Percentiles rank a stretch among this genome's conserved stretches.
Conservation (phyloP, 64 coral and sea anemone genomes). For the Montipora efflorescens region DNA sequence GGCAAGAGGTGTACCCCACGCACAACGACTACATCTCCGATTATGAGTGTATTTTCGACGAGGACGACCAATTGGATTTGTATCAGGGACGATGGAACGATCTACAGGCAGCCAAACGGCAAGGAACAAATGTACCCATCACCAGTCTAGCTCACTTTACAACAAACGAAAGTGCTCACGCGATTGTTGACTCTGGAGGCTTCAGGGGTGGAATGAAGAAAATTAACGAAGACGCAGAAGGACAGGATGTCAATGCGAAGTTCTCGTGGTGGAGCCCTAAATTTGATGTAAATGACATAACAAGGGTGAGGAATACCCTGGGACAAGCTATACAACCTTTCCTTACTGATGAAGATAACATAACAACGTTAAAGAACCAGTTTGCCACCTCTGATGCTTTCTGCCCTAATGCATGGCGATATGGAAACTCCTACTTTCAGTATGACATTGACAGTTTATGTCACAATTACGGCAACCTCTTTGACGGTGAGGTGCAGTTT, state of each 20-base stretch:
- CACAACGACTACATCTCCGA: background rate
- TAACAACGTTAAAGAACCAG: background rate
- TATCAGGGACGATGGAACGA: background rate
- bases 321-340: slow-evolving; percentile 10
- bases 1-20: background rate
- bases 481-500: background rate
- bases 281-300: background rate
- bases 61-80: too few species aligned
- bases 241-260: background rate
- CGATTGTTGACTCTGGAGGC: background rate
- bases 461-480: background rate
- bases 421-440: background rate
- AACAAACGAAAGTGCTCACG: background rate
- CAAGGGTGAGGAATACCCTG: background rate
- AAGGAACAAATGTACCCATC: background rate
- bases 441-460: background rate
- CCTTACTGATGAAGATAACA: background rate
- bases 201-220: background rate
- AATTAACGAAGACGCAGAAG: background rate
- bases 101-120: background rate
- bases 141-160: slow-evolving; percentile 7
- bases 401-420: background rate
- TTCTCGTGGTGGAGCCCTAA: slow-evolving; percentile 30
- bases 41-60: slow-evolving; percentile 1
- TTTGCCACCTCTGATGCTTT: slow-evolving; percentile 16